Conservation (phyloP, 2,888 invertebrate genomes). For the Drosophila glabriapex region DNA sequence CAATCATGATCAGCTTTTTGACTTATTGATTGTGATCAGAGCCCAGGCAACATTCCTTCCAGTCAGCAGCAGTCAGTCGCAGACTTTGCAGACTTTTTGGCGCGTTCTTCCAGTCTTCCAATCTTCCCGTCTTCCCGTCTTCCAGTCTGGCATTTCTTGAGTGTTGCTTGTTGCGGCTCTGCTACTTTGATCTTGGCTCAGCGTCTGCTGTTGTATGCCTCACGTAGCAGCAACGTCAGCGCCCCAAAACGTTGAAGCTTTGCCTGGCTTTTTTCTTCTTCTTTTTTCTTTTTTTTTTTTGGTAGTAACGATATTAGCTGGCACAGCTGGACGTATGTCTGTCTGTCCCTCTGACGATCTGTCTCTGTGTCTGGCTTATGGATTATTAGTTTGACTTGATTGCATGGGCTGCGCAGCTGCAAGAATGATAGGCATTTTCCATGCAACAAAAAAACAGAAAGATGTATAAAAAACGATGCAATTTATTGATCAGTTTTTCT, state of each 20-base stretch:
- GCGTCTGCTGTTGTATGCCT: slow-evolving; percentile 34
- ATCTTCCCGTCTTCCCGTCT: slow-evolving; percentile 21
- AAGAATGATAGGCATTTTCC: slow-evolving; percentile 67
- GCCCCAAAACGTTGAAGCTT: slow-evolving; percentile 59
- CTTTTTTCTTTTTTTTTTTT: slow-evolving; percentile 44
- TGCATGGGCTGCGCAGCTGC: slow-evolving; percentile 61
- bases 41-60: slow-evolving; percentile 46
- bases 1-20: slow-evolving; percentile 82
- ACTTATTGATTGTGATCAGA: slow-evolving; percentile 82
- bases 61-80: slow-evolving; percentile 35
- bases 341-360: slow-evolving; percentile 25
- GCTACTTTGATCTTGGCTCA: slow-evolving; percentile 21
- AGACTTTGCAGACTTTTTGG: slow-evolving; percentile 83
- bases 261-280: slow-evolving; percentile 60
- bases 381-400: slow-evolving; percentile 83
- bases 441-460: slow-evolving; percentile 13
- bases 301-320: slow-evolving; percentile 74
- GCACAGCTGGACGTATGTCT: slow-evolving; percentile 81
- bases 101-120: slow-evolving; percentile 60
- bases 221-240: slow-evolving; percentile 68
- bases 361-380: slow-evolving; percentile 63
- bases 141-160: slow-evolving; percentile 13
- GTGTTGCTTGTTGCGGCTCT: slow-evolving; percentile 59
- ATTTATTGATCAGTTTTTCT: slow-evolving; percentile 18
- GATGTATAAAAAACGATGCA: slow-evolving; percentile 1